A percentile compares a stretch with the other conserved stretches of the same genome.
These are phyloP conservation scores for Salvelinus fontinalis DNA, from an alignment of 2,113 vertebrate genomes.

Conservation along the genomic window DNA sequence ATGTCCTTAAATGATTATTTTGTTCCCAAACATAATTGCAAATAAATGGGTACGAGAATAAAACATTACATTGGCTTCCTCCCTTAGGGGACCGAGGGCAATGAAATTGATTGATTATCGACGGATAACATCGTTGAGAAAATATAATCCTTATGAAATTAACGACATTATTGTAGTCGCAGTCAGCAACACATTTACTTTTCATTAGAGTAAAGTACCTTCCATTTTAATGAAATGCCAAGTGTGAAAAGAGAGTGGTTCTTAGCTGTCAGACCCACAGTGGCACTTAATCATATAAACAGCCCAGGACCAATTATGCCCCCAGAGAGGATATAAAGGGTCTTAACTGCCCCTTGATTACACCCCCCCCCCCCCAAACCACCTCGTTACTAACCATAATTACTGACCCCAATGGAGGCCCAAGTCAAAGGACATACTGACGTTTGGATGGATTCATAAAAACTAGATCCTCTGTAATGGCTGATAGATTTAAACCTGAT, in stretches of 20 bases:
- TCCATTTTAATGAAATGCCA: no score
- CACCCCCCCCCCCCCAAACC: conserved; percentile 14
- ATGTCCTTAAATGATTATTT: conserved; percentile 34
- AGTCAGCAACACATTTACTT: no score
- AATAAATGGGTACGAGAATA: conserved; percentile 56
- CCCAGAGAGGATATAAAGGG: no score
- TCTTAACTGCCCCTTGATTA: conserved; percentile 3
- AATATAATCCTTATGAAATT: conserved; percentile 64
- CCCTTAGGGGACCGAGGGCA: conserved; percentile 40
- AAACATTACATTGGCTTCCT: conserved; percentile 58
- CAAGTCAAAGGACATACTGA: conserved; percentile 53
- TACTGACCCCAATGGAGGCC: conserved; percentile 44
- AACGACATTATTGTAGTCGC: conserved; percentile 48
- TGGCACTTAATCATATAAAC: no score
- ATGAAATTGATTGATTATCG: conserved; percentile 64
- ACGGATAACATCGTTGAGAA: conserved; percentile 45
- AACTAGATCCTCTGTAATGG: conserved; percentile 43
- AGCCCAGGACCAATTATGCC: no score
- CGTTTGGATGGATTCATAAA: conserved; percentile 54
- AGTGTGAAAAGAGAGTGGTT: no score
- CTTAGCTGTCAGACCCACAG: no score
- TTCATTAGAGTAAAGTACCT: no score
- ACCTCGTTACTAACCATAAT: conserved; percentile 63
- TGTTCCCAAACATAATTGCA: conserved; percentile 52
- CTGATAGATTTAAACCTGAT: conserved; percentile 29